Base-by-base conservation (phyloP, 2,888 invertebrate species). In the Trissolcus japonicus region DNA sequence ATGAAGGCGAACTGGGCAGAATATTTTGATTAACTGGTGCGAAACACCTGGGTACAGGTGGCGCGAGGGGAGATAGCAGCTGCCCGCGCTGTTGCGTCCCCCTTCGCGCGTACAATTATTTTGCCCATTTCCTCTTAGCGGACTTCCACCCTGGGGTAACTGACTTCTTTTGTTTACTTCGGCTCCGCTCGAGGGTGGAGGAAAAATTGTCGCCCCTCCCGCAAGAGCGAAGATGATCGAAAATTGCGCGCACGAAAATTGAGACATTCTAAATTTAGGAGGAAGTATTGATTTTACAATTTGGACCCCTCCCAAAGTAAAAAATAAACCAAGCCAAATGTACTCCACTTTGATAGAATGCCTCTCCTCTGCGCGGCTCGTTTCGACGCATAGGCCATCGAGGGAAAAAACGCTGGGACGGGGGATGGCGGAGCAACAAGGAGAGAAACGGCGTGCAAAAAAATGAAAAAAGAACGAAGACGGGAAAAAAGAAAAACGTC, bases 281-380 rank as follows among this genome's bases (percentile, higher is more conserved):
- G 85, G 81, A 85, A 86, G 87, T 87, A 88, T 88, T 88, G 87
- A 88, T 88, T 88, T 88, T 88, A 87, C 88, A 88, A 87, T 88
- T 87, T 87, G 87, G 87, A 87, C 86, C 86, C 87, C 87, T 87
- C 87, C 87, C 87, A 87, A 88, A 87, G 87, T 86, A 88, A 87
- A 87, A 87, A 87, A 87, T 86, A 87, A 87, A 86, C 84, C 87
- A 86, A 87, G 88, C 87, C 87, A 87, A 88, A 88, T 86, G 87
- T 87, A 88, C 87, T 87, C 87, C 85, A 87, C 86, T 87, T 88
- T 88, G 88, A 88, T 88, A 87, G 87, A 88, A 87, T 87, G 85
- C 86, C 86, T 84, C 85, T 85, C 83, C 84, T 85, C 83, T 83
- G 82, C 83, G 83, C 83, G 84, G 83, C 83, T 85, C 83, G 84